Percentiles rank a stretch among this genome's conserved stretches.
Conservation (phyloP, 2,113 vertebrate genomes). For the Microcebus jonahi region DNA sequence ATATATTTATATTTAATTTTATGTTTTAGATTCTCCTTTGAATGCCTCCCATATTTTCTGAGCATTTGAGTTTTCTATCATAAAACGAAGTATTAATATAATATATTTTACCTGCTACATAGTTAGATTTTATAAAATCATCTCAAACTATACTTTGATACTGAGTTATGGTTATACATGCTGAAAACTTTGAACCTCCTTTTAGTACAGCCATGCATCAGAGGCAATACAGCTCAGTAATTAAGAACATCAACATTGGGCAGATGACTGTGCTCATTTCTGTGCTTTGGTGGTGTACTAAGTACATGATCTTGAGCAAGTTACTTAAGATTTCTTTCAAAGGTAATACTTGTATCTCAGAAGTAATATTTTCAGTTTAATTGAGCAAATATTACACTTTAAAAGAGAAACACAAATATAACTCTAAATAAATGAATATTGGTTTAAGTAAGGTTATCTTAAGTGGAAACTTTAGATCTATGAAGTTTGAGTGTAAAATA, state of each 20-base stretch:
- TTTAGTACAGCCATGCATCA: neutral
- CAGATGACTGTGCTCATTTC: neutral
- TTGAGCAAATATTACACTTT: neutral
- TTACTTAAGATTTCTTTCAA: neutral
- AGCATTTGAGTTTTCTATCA: neutral
- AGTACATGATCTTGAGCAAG: neutral
- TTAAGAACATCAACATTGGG: neutral
- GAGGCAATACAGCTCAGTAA: neutral
- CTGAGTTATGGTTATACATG: neutral
- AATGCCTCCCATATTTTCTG: neutral
- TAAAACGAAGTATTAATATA: neutral
- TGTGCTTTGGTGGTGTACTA: neutral
- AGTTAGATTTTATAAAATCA: constrained; percentile 1
- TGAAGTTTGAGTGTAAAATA: neutral
- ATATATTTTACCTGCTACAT: neutral
- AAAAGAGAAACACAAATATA: neutral
- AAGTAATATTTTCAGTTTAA: neutral
- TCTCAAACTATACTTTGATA: neutral
- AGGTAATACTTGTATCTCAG: neutral
- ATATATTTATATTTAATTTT: neutral
- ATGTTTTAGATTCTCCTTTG: neutral
- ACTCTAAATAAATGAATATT: neutral
- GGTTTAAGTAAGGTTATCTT: neutral
- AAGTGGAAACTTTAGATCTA: neutral
- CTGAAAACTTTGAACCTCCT: neutral